Percentiles rank a stretch among this genome's conserved stretches.
phyloP scores from a whole-genome alignment of 1,140 invertebrate species.

The Oncopodura yosiiana region DNA sequence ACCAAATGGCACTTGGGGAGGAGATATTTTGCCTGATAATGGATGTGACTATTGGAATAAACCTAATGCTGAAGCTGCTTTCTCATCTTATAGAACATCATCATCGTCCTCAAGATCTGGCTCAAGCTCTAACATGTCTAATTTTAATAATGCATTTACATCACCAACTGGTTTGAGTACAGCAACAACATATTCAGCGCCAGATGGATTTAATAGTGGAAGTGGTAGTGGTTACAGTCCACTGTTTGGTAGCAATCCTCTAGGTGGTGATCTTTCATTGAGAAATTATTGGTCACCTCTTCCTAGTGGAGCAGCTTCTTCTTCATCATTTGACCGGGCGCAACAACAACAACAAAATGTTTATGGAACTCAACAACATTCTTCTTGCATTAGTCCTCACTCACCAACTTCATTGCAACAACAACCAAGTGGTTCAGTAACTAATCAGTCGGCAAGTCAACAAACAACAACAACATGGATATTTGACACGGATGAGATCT shows the following conservation, averaged over 20 bases:
- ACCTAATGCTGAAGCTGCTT: not conserved
- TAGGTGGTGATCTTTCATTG: not conserved
- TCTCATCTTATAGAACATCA: not conserved
- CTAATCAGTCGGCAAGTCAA: not conserved
- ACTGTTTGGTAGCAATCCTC: not conserved
- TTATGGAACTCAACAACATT: not conserved
- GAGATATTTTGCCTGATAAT: slow-evolving; percentile 19
- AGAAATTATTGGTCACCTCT: not conserved
- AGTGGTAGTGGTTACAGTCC: not conserved
- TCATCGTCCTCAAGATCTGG: not conserved
- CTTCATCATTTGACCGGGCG: no score
- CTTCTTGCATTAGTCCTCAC: not conserved
- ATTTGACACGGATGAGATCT: slow-evolving; percentile 21
- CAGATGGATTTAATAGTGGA: not conserved
- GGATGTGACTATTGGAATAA: slow-evolving; percentile 30
- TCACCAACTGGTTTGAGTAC: not conserved
- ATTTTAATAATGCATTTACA: not conserved
- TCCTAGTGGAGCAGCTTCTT: no score
- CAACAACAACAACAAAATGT: not conserved
- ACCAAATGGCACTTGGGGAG: not conserved
- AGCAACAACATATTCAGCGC: not conserved
- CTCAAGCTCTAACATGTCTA: not conserved
- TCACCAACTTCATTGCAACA: not conserved
- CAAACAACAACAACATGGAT: slow-evolving; percentile 1
- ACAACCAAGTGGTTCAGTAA: not conserved